phyloP scores from a whole-genome alignment of 2,888 invertebrate species.

The Psylliodes chrysocephalus region DNA sequence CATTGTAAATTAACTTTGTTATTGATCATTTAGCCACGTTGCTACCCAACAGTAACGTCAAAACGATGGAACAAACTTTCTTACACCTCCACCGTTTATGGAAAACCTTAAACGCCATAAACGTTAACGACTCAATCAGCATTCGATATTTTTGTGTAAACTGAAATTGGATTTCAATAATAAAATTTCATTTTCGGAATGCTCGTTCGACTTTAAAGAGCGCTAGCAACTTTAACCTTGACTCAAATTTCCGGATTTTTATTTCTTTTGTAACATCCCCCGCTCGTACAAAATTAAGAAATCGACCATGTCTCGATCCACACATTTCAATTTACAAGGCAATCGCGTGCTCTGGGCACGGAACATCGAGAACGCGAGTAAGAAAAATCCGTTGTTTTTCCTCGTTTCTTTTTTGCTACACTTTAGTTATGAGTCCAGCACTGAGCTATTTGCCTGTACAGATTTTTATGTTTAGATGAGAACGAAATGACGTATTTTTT shows the following conservation, averaged over 20 bases:
- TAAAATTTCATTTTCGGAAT: constrained; percentile 22
- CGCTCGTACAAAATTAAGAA: constrained; percentile 24
- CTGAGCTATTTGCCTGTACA: too few species aligned
- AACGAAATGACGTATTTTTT: too few species aligned
- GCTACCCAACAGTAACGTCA: not conserved
- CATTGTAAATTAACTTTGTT: not conserved
- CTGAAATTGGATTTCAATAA: constrained; percentile 25
- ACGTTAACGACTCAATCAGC: constrained; percentile 23
- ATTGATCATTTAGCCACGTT: not conserved
- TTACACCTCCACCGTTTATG: not conserved
- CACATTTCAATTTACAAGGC: constrained; percentile 31
- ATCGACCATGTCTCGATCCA: constrained; percentile 29
- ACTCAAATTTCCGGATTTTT: constrained; percentile 27
- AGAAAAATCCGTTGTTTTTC: constrained; percentile 6
- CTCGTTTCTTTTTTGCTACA: not conserved
- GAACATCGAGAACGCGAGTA: constrained; percentile 5
- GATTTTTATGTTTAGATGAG: too few species aligned
- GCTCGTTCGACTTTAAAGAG: constrained; percentile 7
- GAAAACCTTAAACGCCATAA: constrained; percentile 12
- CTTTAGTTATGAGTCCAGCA: constrained; percentile 3
- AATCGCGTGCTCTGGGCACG: constrained; percentile 24
- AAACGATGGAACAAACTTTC: not conserved
- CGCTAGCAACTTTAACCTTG: constrained; percentile 18
- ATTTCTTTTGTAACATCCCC: constrained; percentile 30
- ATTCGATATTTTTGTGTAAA: constrained; percentile 24